Percentiles rank a stretch among this genome's conserved stretches.
These are phyloP conservation scores for Cacoxenus indagator DNA, from an alignment of 2,888 invertebrate species.

Conservation along the genomic window DNA sequence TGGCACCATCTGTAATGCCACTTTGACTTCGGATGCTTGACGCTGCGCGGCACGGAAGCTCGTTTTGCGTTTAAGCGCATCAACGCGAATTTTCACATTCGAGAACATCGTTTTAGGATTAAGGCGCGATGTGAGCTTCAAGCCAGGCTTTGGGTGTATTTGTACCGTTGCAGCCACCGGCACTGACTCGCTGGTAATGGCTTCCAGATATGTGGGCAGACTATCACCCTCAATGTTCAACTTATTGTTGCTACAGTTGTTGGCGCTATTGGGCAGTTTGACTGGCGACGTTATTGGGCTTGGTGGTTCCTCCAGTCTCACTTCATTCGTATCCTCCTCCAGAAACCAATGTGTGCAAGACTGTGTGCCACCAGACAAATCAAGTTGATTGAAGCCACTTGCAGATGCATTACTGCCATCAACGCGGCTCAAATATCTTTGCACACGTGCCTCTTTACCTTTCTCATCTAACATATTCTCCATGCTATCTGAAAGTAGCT, in stretches of 20 bases:
- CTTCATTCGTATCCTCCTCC: constrained; percentile 24
- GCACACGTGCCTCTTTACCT: constrained; percentile 38
- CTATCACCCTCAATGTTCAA: constrained; percentile 61
- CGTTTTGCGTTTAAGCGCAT: constrained; percentile 66
- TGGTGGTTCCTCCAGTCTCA: constrained; percentile 26
- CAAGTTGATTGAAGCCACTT: constrained; percentile 35
- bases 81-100: constrained; percentile 66
- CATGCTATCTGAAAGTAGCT: constrained; percentile 62
- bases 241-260: constrained; percentile 32
- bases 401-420: constrained; percentile 41
- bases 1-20: constrained; percentile 68
- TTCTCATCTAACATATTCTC: constrained; percentile 59
- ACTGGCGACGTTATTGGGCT: neutral
- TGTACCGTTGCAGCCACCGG: neutral
- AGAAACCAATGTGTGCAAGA: constrained; percentile 69
- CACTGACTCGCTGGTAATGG: constrained; percentile 49
- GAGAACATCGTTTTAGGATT: constrained; percentile 64
- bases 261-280: neutral
- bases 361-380: constrained; percentile 52
- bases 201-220: constrained; percentile 69
- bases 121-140: constrained; percentile 54
- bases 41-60: constrained; percentile 60
- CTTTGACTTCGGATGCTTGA: constrained; percentile 57
- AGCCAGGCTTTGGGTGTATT: neutral
- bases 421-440: constrained; percentile 51